phyloP scores from a whole-genome alignment of 1,140 invertebrate species.

The Brachionus plicatilis region DNA sequence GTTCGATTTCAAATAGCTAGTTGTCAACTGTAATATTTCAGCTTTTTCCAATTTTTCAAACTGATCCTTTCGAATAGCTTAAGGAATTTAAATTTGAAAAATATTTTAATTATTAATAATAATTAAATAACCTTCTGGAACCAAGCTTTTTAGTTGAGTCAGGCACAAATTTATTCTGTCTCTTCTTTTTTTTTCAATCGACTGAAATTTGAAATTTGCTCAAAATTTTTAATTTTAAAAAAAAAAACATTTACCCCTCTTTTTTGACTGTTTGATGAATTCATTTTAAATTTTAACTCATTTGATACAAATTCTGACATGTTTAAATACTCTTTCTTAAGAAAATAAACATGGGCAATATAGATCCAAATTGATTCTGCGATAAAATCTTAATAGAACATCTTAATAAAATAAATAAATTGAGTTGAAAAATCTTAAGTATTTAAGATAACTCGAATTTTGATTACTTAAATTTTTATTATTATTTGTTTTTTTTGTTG shows the following conservation, averaged over 20 bases:
- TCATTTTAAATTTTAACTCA: not conserved
- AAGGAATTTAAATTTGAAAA: not conserved
- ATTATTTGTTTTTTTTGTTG: too few species aligned
- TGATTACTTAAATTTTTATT: too few species aligned
- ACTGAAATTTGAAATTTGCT: not conserved
- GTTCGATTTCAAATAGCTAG: not conserved
- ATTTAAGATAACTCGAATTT: too few species aligned
- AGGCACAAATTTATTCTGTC: not conserved
- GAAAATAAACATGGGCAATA: not conserved
- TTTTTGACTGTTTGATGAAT: not conserved
- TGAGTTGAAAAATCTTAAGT: not conserved
- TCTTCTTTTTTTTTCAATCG: conserved; percentile 9
- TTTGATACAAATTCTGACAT: not conserved
- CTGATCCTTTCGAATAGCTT: conserved; percentile 11
- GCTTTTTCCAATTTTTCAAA: conserved; percentile 20
- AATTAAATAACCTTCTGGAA: conserved; percentile 9
- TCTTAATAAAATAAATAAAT: not conserved
- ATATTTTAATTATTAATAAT: not conserved
- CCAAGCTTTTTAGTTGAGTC: not conserved
- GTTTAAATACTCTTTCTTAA: not conserved
- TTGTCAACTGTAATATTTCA: not conserved
- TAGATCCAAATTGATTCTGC: not conserved
- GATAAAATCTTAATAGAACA: not conserved
- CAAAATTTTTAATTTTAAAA: not conserved
- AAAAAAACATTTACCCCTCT: not conserved